A percentile compares a stretch with the other conserved stretches of the same genome.
These are phyloP conservation scores for Eupithecia subfuscata DNA, from an alignment of 2,888 invertebrate species.

Conservation along the genomic window DNA sequence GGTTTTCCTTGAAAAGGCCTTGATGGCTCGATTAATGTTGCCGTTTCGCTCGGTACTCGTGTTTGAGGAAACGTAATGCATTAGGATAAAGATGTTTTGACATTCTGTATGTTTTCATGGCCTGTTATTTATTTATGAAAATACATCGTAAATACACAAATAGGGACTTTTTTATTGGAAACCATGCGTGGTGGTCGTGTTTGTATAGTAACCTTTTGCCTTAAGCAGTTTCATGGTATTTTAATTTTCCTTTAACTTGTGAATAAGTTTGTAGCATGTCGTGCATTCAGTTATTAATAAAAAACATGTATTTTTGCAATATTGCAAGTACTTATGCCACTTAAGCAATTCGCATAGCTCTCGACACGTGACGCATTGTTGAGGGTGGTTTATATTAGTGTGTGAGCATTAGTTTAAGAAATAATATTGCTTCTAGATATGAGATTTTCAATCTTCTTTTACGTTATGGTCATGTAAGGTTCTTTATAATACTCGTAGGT, in stretches of 20 bases:
- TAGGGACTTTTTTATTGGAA: not conserved
- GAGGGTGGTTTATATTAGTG: not conserved
- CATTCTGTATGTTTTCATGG: slow-evolving; percentile 11
- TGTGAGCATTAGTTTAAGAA: not conserved
- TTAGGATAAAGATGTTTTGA: slow-evolving; percentile 21
- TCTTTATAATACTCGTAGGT: too few relatives aligned
- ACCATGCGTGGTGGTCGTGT: not conserved
- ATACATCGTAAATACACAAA: not conserved
- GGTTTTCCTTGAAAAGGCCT: slow-evolving; percentile 40
- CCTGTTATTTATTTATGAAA: slow-evolving; percentile 1
- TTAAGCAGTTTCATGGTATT: not conserved
- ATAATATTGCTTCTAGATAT: not conserved
- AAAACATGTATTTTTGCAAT: not conserved
- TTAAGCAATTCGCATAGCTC: not conserved
- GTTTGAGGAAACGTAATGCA: slow-evolving; percentile 27
- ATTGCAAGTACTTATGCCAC: not conserved
- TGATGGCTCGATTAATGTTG: slow-evolving; percentile 39
- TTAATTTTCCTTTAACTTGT: too few relatives aligned
- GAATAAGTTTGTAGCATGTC: not conserved
- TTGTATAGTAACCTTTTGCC: not conserved
- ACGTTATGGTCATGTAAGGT: too few relatives aligned
- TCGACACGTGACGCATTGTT: not conserved
- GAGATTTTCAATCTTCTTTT: not conserved
- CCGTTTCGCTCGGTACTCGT: slow-evolving; percentile 22
- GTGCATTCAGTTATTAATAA: not conserved